A percentile compares a stretch with the other conserved stretches of the same genome.
phyloP scores from a whole-genome alignment of 2,888 invertebrate genomes.

The Dolomedes plantarius region DNA sequence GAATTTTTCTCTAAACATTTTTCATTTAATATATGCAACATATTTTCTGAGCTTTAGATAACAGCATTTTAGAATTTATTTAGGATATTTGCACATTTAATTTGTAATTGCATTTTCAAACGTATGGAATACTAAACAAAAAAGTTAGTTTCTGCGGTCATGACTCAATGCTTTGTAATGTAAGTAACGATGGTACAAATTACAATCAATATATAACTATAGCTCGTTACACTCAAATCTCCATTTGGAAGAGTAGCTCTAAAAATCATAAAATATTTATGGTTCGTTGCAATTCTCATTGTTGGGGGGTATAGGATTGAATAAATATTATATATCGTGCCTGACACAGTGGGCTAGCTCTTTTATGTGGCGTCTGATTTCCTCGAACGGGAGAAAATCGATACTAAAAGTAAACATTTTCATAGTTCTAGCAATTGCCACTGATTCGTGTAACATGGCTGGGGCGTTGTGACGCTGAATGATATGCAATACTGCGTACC shows the following conservation, averaged over 20 bases:
- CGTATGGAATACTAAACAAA: too few species aligned
- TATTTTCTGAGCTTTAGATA: too few species aligned
- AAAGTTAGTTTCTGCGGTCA: too few species aligned
- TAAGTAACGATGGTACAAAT: too few species aligned
- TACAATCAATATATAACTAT: too few species aligned
- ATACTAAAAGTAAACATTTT: constrained; percentile 4
- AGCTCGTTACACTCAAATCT: too few species aligned
- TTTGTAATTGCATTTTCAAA: too few species aligned
- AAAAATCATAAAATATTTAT: constrained; percentile 3
- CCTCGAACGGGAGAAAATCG: background rate
- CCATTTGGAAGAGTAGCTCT: background rate
- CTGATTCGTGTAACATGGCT: background rate
- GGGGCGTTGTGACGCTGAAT: background rate
- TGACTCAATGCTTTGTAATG: too few species aligned
- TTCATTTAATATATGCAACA: too few species aligned
- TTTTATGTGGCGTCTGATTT: background rate
- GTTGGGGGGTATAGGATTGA: background rate
- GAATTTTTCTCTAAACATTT: too few species aligned
- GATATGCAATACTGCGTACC: background rate
- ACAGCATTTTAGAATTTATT: too few species aligned
- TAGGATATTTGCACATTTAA: too few species aligned
- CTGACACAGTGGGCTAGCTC: background rate
- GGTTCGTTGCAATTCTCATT: background rate
- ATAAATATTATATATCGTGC: background rate
- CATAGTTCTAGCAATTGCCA: background rate